phyloP scores from a whole-genome alignment of 2,797 vertebrate species.

The Busarellus nigricollis region DNA sequence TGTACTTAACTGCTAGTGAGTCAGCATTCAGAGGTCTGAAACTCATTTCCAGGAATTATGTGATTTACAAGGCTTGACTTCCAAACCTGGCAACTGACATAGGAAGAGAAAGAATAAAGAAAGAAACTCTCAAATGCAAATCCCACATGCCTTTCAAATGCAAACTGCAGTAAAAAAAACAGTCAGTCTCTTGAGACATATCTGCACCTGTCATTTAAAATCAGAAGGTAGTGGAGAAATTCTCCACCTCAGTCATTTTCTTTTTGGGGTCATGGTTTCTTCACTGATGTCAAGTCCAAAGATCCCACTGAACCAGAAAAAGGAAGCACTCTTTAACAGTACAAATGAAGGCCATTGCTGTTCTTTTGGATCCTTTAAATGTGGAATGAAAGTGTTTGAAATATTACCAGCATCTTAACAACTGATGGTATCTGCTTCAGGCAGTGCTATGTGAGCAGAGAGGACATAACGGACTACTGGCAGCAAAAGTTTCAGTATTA shows the following conservation, averaged over 20 bases:
- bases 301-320: background rate
- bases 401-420: background rate
- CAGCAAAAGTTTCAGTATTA: background rate
- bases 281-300: background rate
- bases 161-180: background rate
- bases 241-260: background rate
- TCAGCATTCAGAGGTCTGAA: constrained; percentile 55
- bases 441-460: background rate
- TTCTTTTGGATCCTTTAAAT: background rate
- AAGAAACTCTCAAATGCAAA: background rate
- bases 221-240: background rate
- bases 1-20: constrained; percentile 41
- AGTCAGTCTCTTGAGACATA: background rate
- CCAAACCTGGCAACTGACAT: background rate
- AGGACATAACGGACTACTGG: background rate
- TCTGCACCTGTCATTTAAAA: background rate
- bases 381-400: background rate
- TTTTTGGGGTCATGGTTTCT: background rate
- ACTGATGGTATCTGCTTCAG: background rate
- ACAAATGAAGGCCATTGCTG: background rate
- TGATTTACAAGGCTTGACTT: constrained; percentile 45
- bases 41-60: constrained; percentile 55
- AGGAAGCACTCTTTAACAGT: background rate
- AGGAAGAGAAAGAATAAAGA: background rate
- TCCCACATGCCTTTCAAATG: background rate